Evolutionary conservation across 2,113 vertebrate genomes (phyloP), one percentile per base, ranked within the genome.

Genomic region (Poicephalus gulielmi): DNA sequence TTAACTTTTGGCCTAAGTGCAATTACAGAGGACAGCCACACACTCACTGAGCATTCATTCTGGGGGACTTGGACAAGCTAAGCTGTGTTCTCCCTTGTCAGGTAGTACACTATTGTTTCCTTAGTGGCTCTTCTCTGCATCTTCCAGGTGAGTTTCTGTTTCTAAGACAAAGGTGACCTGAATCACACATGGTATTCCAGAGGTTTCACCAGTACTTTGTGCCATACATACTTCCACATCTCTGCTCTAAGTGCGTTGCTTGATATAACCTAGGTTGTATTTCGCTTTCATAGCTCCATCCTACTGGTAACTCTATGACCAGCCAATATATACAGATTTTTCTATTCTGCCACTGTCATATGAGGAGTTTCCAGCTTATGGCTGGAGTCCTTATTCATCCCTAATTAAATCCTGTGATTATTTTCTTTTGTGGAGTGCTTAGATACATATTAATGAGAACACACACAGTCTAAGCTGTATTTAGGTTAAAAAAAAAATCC

Each of bases 371-470:
- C 62, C 86, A 95, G 64, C 27, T 96, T 90, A 50, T 75, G 47
- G 57, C 81, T 78, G 70, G 81, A 79, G 74, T 79, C 67, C 25
- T 91, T 66, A 66, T 52, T 92, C 83, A 94, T 55, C 70, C 44
- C 74, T 67, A n/a, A 30, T 75, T 91, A 92, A 95, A 95, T 82
- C 73, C 87, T 80, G 41, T 82, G 76, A 76, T 95, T 90, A 93
- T 76, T 89, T 82, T 76, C 41, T 92, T 73, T 94, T 83, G 62
- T 95, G 83, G 74, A 79, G 53, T 70, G 63, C 66, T 89, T 79
- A 94, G 74, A 86, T 95, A 82, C 49, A 82, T 93, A 85, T 91
- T 95, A 92, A 89, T 93, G 86, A 94, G 89, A 64, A 73, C 62
- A 76, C 25, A 49, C 67, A 88, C 52, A 66, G 59, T 52, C 44